These are phyloP conservation scores for Mesembrinibis cayennensis DNA, from an alignment of 2,113 vertebrate species.

Conservation along the genomic window DNA sequence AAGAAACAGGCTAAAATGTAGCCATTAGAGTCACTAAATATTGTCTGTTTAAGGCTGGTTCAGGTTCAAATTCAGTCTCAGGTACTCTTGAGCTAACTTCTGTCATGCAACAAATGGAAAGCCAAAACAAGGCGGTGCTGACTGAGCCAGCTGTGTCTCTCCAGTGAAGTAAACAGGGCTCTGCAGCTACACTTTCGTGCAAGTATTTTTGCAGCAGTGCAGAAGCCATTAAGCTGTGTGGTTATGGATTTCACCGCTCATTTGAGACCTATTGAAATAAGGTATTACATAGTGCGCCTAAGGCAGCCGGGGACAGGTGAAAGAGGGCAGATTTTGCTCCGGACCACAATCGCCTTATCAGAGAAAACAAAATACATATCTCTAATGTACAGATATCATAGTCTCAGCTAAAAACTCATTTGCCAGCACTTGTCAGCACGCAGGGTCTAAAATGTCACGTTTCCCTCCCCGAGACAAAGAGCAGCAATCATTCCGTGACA, in stretches of 20 bases:
- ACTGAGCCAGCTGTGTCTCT: not conserved
- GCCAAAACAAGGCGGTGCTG: not conserved
- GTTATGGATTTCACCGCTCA: not conserved
- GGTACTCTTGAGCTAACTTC: not conserved
- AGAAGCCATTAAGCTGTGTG: not conserved
- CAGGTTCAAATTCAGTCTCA: not conserved
- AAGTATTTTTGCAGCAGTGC: not conserved
- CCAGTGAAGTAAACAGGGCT: not conserved
- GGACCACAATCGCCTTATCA: not conserved
- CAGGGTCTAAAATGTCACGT: not conserved
- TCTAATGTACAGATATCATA: not conserved
- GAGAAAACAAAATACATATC: not conserved
- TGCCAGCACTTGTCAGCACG: not conserved
- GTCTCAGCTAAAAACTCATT: not conserved
- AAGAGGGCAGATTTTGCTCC: not conserved
- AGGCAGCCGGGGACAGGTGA: not conserved
- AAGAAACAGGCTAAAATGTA: not conserved
- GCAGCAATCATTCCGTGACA: not conserved
- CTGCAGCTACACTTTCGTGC: not conserved
- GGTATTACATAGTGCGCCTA: not conserved
- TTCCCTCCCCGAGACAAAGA: not conserved
- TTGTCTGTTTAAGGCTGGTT: not conserved
- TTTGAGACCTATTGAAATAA: slow-evolving; percentile 4
- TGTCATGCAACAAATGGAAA: not conserved
- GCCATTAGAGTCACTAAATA: not conserved